These are phyloP conservation scores for Helostoma temminkii DNA, from an alignment of 2,797 vertebrate genomes.

Conservation along the genomic window DNA sequence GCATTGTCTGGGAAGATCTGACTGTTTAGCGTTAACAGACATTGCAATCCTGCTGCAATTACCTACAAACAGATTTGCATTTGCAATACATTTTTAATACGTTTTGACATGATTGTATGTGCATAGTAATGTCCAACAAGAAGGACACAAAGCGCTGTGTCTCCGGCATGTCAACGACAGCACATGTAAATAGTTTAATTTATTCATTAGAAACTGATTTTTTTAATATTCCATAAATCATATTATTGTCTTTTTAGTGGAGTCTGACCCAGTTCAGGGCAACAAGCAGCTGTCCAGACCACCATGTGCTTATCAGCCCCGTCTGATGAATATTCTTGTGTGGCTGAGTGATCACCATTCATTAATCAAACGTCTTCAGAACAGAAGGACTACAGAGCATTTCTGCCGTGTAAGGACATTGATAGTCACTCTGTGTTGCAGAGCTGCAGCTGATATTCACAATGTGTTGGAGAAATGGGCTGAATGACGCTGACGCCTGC, in stretches of 20 bases:
- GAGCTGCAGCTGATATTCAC: slow-evolving; percentile 33
- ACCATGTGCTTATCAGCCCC: background rate
- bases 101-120: too few relatives aligned
- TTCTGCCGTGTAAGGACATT: slow-evolving; percentile 32
- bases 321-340: slow-evolving; percentile 13
- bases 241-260: background rate
- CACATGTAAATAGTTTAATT: background rate
- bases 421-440: slow-evolving; percentile 24
- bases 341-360: slow-evolving; percentile 18
- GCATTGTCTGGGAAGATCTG: too few relatives aligned
- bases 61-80: too few relatives aligned
- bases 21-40: too few relatives aligned
- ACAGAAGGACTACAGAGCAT: too few relatives aligned
- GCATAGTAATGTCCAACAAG: too few relatives aligned
- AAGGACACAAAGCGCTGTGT: too few relatives aligned
- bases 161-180: too few relatives aligned
- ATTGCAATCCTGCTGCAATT: too few relatives aligned
- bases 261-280: background rate
- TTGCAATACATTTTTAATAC: too few relatives aligned
- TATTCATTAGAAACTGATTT: background rate
- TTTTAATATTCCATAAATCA: slow-evolving; percentile 4
- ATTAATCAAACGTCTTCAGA: slow-evolving; percentile 49
- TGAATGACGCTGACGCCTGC: slow-evolving; percentile 48
- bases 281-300: background rate
- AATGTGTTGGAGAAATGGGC: slow-evolving; percentile 36